Base-by-base conservation (phyloP, 2,888 invertebrate species). In the Acanthosepion lycidas region DNA sequence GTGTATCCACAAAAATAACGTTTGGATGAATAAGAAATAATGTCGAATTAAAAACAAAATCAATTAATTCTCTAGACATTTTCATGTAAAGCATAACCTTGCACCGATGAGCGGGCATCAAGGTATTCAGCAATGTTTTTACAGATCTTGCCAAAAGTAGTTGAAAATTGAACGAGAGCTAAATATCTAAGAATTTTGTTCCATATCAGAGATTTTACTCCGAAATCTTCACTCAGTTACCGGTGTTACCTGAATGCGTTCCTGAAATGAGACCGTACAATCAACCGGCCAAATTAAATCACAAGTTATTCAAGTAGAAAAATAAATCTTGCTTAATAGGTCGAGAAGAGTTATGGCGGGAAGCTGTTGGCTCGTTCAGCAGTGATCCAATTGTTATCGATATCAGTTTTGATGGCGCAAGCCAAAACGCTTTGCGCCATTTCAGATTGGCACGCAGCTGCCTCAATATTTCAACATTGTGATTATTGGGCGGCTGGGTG, bases 401-500 rank as follows among this genome's bases (percentile, higher is more conserved):
- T n/a, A 78, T n/a, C 78, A 78, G n/a, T 78, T n/a, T 78, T 33
- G 78, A 33, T 78, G n/a, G 78, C 78, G n/a, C n/a, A 78, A 78
- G 78, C 78, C 78, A 78, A 78, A 78, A 78, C 33, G 78, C n/a
- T 78, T n/a, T 33, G n/a, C 78, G 78, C n/a, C 78, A 78, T 78
- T 33, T 78, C 33, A 78, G 18, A 33, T 78, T 78, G 78, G 78
- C 78, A n/a, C 78, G 78, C n/a, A 78, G 78, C 12, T 78, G 78
- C 78, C 78, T 78, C 78, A 78, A 78, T 78, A 78, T 78, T 78
- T 78, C 78, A 78, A 78, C 78, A 78, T 78, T 78, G 78, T 78
- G 78, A 78, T 78, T 78, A 78, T 78, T 78, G 78, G 15, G 78
- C 78, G 78, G 78, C n/a, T 33, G 18, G n/a, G n/a, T 78, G 78